phyloP scores from a whole-genome alignment of 2,797 vertebrate genomes.

The Gallinago solitaria region DNA sequence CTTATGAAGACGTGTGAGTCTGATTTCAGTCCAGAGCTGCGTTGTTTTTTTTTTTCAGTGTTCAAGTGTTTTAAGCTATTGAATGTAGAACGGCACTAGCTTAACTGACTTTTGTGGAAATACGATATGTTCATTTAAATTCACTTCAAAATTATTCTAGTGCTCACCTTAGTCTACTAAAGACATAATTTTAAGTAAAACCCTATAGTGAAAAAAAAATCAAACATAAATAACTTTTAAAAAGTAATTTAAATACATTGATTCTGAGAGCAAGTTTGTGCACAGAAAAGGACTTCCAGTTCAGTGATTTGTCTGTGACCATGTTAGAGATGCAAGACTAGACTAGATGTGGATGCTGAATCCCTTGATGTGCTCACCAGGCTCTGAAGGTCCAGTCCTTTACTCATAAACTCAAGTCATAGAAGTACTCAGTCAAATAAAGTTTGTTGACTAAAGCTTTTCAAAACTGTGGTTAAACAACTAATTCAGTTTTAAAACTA shows the following conservation, averaged over 20 bases:
- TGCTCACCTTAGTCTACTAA: background rate
- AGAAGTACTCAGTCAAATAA: background rate
- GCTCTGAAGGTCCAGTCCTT: background rate
- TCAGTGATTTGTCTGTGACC: background rate
- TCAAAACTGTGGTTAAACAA: background rate
- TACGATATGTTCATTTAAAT: background rate
- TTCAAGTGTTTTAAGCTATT: background rate
- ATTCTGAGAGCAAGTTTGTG: background rate
- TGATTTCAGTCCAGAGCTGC: background rate
- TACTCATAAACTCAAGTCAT: background rate
- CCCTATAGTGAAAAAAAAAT: background rate
- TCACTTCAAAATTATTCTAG: background rate
- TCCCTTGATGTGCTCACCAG: background rate
- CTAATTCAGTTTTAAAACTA: background rate
- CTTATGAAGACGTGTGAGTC: background rate
- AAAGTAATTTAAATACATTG: background rate
- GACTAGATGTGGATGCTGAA: background rate
- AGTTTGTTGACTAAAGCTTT: background rate
- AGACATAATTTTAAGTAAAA: background rate
- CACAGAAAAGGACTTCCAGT: background rate
- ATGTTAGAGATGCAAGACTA: background rate
- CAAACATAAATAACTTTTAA: background rate
- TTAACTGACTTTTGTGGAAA: background rate
- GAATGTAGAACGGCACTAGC: background rate
- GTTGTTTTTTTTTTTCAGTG: background rate